Conservation (phyloP, 1,140 invertebrate species). For the Platyscapa corneri region DNA sequence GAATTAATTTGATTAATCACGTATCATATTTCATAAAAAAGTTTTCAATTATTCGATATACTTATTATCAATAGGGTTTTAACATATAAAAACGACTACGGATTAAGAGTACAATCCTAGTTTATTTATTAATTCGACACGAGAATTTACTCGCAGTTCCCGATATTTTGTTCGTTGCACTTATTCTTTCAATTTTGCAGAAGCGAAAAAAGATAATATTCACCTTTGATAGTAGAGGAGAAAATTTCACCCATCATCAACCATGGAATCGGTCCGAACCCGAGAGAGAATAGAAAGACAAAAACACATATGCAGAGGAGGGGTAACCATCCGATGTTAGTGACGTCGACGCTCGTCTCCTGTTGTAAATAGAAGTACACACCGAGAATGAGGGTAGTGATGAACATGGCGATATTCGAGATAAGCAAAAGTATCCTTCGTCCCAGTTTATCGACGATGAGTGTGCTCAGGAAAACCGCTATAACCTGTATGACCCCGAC, state of each 20-base stretch:
- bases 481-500: conserved; percentile 86
- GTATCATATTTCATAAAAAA: no score
- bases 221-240: conserved; percentile 56
- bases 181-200: background rate
- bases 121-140: no score
- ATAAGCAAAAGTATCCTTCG: conserved; percentile 81
- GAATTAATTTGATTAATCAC: no score
- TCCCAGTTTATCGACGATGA: conserved; percentile 86
- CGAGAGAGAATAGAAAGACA: conserved; percentile 85
- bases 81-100: no score
- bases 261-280: conserved; percentile 87
- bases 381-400: conserved; percentile 78
- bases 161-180: no score
- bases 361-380: conserved; percentile 79
- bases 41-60: no score
- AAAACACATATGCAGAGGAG: conserved; percentile 83
- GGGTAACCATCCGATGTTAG: conserved; percentile 81
- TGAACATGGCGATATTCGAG: conserved; percentile 79
- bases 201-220: background rate
- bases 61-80: no score
- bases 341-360: conserved; percentile 69
- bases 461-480: conserved; percentile 80
- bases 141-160: no score
- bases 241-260: conserved; percentile 86
- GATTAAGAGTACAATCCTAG: no score